A percentile compares a stretch with the other conserved stretches of the same genome.
Conservation (phyloP, 2,888 invertebrate species). For the Orthonevra nobilis region DNA sequence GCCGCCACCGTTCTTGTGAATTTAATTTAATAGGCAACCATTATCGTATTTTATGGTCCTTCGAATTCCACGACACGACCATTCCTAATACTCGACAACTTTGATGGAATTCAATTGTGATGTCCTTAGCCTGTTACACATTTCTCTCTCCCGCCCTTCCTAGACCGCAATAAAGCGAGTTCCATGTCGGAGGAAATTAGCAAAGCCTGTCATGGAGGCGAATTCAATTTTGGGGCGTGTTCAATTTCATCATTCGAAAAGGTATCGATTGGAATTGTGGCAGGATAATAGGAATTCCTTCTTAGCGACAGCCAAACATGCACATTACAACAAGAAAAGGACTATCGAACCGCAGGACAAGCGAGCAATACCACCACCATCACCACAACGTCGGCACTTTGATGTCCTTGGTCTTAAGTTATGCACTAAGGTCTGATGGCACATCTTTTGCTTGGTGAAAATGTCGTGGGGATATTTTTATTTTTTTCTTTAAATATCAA, state of each 20-base stretch:
- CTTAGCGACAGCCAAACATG: slow-evolving; percentile 4
- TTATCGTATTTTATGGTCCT: slow-evolving; percentile 7
- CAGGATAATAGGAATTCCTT: slow-evolving; percentile 31
- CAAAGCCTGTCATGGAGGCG: slow-evolving; percentile 19
- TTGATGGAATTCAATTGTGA: slow-evolving; percentile 7
- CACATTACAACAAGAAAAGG: background rate
- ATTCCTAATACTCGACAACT: slow-evolving; percentile 9
- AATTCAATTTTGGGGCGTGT: slow-evolving; percentile 37
- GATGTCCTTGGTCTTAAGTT: slow-evolving; percentile 19
- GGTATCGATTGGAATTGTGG: slow-evolving; percentile 38
- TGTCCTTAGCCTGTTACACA: no score
- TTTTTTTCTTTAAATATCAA: no score
- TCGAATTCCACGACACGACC: slow-evolving; percentile 15
- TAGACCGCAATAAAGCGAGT: slow-evolving; percentile 39
- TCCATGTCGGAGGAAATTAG: slow-evolving; percentile 44
- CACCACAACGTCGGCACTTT: background rate
- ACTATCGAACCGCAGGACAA: no score
- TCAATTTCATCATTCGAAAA: slow-evolving; percentile 10
- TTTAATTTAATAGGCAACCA: background rate
- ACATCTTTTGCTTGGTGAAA: background rate
- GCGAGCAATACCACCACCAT: no score
- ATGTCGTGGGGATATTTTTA: slow-evolving; percentile 20
- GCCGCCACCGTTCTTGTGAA: no score
- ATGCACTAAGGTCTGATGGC: slow-evolving; percentile 32
- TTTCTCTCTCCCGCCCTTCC: background rate